These are phyloP conservation scores for Morpho achilles DNA, from an alignment of 2,888 invertebrate species.

Conservation along the genomic window DNA sequence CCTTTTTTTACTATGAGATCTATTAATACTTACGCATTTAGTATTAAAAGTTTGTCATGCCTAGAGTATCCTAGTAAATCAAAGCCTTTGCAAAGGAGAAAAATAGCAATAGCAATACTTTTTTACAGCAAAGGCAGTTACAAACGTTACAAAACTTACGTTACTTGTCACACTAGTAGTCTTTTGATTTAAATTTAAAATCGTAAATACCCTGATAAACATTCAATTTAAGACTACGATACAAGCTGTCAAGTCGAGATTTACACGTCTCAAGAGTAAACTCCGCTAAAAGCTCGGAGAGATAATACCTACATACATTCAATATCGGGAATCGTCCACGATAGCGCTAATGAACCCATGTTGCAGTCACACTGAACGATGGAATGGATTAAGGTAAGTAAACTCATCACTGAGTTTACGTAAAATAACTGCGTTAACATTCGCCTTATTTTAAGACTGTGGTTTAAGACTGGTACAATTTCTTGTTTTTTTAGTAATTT, in stretches of 20 bases:
- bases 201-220: slow-evolving; percentile 23
- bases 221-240: slow-evolving; percentile 43
- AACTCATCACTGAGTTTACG: too few relatives aligned
- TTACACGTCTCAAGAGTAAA: slow-evolving; percentile 44
- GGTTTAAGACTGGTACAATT: too few relatives aligned
- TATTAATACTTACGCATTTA: too few relatives aligned
- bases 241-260: slow-evolving; percentile 32
- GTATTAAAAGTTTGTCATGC: too few relatives aligned
- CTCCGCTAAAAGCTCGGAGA: slow-evolving; percentile 66
- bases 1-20: too few relatives aligned
- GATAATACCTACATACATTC: slow-evolving; percentile 58
- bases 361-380: slow-evolving; percentile 65
- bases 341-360: slow-evolving; percentile 76
- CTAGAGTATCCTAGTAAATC: too few relatives aligned
- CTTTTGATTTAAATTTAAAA: background rate
- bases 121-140: background rate
- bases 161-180: too few relatives aligned
- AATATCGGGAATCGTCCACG: slow-evolving; percentile 47
- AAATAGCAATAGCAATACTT: too few relatives aligned
- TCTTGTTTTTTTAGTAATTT: too few relatives aligned
- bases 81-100: too few relatives aligned
- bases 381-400: slow-evolving; percentile 44
- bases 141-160: background rate
- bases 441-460: too few relatives aligned
- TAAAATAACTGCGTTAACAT: too few relatives aligned